Evolutionary conservation across 2,113 vertebrate genomes (phyloP), one percentile per base, ranked within the genome.

Genomic region (Barnardius zonarius): DNA sequence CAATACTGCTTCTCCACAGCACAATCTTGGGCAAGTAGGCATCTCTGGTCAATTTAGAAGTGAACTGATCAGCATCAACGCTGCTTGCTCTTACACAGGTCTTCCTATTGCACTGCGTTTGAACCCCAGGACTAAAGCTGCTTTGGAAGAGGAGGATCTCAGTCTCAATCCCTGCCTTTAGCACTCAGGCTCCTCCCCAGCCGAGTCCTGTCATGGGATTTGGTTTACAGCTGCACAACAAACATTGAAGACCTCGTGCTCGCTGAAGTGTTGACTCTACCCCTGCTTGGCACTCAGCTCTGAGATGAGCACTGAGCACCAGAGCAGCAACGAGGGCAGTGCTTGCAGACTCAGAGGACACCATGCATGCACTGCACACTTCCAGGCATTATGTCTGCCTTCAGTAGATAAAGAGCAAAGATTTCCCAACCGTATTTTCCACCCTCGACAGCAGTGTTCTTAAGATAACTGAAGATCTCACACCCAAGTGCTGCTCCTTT

Each of bases 201-300:
- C 57, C 61, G 35, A 92, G 48, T 41, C 62, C 81, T 76, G 10
- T 16, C 78, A 62, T 6, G 37, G 64, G 81, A 31, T 74, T 78
- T 66, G 51, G 70, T 89, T 79, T 74, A 68, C 70, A 91, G 44
- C 82, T 73, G 43, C 82, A 81, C 16, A 63, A 73, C 55, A 68
- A 80, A 15, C 31, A 61, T 0, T 0, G 1, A 72, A 69, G 48
- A 25, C 30, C 74, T 46, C 8, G 1, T 35, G 44, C 80, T 81
- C 39, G 27, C 43, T 16, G 8, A 78, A 69, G 15, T 11, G 28
- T 3, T 86, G 68, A 62, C 81, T 63, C 43, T 7, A 33, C 2
- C 1, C 19, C 77, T 59, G 76, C 91, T 43, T 46, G 31, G 30
- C 43, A n/a, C 62, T 27, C 54, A 35, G 3, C 52, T 35, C 55